Evolutionary conservation across 2,888 invertebrate genomes (phyloP), one percentile per base, ranked within the genome.

Genomic region (Agrypnus murinus): DNA sequence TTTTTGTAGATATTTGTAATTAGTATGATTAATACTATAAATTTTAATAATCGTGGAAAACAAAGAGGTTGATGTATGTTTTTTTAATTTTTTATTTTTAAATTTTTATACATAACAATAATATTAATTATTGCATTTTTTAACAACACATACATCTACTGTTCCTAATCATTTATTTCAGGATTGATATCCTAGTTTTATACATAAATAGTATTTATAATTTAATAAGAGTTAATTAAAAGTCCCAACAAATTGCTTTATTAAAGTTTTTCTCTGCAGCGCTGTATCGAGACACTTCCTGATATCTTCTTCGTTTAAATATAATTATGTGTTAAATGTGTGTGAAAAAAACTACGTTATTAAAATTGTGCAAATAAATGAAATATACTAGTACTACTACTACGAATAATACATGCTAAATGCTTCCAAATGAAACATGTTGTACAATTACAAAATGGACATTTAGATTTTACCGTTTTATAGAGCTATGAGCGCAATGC

Each of bases 401-500:
- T 75, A 79, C 77, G 78, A 25, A 79, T 57, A 60, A 65, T n/a
- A 63, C 57, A 67, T 73, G 57, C 55, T 69, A 69, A 76, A 76
- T n/a, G n/a, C 71, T 65, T 66, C 72, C 65, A 73, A 25, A 25
- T 70, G 76, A 74, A 74, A 77, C n/a, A n/a, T n/a, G n/a, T n/a
- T 80, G 77, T 50, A 65, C 65, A 48, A 68, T 73, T 69, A n/a
- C n/a, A n/a, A n/a, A 25, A 65, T 81, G 81, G 78, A 78, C 78
- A n/a, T n/a, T n/a, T 77, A 73, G 75, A 77, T 69, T 75, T 74
- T 76, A 75, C 78, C 83, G 82, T 81, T 77, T 74, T 69, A 80
- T 72, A 81, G 82, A 83, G 85, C 85, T 82, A 78, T 85, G 85
- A 85, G 86, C 85, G 85, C 85, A 86, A 86, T 86, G 86, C 86